These are phyloP conservation scores for Gymnoscelis rufifasciata DNA, from an alignment of 2,888 invertebrate species.

Conservation along the genomic window DNA sequence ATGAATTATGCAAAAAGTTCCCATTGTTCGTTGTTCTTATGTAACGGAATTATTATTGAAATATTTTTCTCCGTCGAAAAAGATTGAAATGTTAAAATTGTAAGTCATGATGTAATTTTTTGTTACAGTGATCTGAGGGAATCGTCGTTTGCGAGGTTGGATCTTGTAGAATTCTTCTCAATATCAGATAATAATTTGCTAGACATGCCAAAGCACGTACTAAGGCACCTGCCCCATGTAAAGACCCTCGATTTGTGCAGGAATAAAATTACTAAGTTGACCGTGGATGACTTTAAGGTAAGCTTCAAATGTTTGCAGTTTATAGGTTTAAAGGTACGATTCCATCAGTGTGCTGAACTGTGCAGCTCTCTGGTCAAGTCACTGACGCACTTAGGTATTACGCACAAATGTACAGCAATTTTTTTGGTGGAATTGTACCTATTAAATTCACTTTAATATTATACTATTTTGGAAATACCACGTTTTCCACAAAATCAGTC, in stretches of 20 bases:
- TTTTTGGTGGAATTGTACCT: too few relatives aligned
- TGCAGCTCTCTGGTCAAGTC: too few relatives aligned
- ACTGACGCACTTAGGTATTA: too few relatives aligned
- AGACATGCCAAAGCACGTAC: conserved; percentile 86
- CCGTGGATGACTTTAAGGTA: conserved; percentile 87
- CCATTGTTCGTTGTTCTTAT: too few relatives aligned
- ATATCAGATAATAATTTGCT: conserved; percentile 88
- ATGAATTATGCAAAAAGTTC: too few relatives aligned
- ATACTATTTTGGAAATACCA: too few relatives aligned
- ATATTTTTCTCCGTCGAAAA: not conserved
- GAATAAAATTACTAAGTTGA: conserved; percentile 86
- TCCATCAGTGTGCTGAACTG: too few relatives aligned
- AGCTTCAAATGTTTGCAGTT: conserved; percentile 30
- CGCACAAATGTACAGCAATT: too few relatives aligned
- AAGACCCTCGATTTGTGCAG: conserved; percentile 90
- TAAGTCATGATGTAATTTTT: not conserved
- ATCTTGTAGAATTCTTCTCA: conserved; percentile 86
- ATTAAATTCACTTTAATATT: too few relatives aligned
- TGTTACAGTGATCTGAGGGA: conserved; percentile 83
- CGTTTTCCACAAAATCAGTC: too few relatives aligned
- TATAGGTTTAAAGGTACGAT: too few relatives aligned
- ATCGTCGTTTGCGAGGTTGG: conserved; percentile 86
- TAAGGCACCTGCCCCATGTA: conserved; percentile 86
- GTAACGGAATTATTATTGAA: too few relatives aligned
- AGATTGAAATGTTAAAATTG: not conserved